Evolutionary conservation across 2,797 vertebrate species (phyloP).

Genomic region (Premnoplex brunnescens): DNA sequence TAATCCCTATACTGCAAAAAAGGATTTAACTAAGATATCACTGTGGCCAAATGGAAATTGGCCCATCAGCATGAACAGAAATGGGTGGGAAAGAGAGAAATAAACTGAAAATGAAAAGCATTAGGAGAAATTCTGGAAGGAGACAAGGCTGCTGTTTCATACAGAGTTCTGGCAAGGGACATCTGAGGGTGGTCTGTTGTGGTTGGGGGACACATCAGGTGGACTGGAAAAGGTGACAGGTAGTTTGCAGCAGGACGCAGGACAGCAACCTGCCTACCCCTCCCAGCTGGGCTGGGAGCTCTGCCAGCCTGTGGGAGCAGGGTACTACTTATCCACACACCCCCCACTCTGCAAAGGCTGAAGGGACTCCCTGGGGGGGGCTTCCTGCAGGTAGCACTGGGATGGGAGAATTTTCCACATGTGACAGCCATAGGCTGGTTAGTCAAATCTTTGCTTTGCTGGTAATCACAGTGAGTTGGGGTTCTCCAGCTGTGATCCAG

Average conservation of each 20-base stretch:
- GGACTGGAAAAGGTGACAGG: not conserved
- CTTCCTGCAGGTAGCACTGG: not conserved
- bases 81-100: not conserved
- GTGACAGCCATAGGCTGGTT: not conserved
- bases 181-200: not conserved
- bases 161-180: not conserved
- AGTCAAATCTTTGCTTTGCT: not conserved
- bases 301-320: not conserved
- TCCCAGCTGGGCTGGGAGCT: not conserved
- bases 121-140: not conserved
- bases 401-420: not conserved
- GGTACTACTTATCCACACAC: rapidly evolving
- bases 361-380: not conserved
- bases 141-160: not conserved
- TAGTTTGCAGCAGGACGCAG: not conserved
- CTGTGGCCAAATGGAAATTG: not conserved
- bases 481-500: not conserved
- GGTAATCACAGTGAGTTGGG: not conserved
- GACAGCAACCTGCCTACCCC: not conserved
- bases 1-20: not conserved
- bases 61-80: not conserved
- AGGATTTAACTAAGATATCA: not conserved
- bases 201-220: not conserved
- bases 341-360: not conserved
- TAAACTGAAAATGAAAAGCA: not conserved